Evolutionary conservation across 2,797 vertebrate genomes (phyloP), one percentile per base, ranked within the genome.

Genomic region (Oophaga sylvatica): DNA sequence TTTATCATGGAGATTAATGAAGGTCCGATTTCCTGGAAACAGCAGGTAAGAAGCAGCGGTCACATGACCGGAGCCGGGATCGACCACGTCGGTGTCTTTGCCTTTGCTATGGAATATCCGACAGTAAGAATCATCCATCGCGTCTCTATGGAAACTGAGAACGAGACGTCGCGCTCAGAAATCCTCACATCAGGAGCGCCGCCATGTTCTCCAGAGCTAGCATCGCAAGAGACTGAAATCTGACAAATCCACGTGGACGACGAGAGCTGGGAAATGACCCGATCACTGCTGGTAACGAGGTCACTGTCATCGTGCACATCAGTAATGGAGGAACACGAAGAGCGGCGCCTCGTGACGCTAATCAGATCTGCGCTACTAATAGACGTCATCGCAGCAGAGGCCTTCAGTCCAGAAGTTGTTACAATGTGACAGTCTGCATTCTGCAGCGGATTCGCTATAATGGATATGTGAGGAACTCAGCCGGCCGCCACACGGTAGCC

Each of bases 81-180:
- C 45, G 8, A 6, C 41, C 19, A 19, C 5, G 10, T 77, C 53
- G 6, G 15, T 2, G n/a, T 77, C 75, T 56, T 56, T 80, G n/a
- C n/a, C 53, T 79, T 10, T 31, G 15, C 19, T 16, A 11, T 26
- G n/a, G 11, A 67, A 83, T 35, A 73, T 73, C 48, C 56, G 13
- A 29, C 26, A 22, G 67, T 57, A 73, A 71, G 29, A 71, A 83
- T 35, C 35, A 77, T 29, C 41, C 57, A 68, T 45, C 75, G 17
- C 9, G 62, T 85, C 29, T 29, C 75, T 75, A 85, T 85, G 60
- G 84, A 67, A 85, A 85, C 83, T 85, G 48, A 59, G 56, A 84
- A 75, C 19, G 41, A 76, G 73, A 41, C 73, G 13, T 35, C 67
- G 31, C 57, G 29, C 53, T 35, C 45, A 20, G 35, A 59, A 9